phyloP scores from a whole-genome alignment of 2,888 invertebrate genomes.

The Calliphora vomitoria region DNA sequence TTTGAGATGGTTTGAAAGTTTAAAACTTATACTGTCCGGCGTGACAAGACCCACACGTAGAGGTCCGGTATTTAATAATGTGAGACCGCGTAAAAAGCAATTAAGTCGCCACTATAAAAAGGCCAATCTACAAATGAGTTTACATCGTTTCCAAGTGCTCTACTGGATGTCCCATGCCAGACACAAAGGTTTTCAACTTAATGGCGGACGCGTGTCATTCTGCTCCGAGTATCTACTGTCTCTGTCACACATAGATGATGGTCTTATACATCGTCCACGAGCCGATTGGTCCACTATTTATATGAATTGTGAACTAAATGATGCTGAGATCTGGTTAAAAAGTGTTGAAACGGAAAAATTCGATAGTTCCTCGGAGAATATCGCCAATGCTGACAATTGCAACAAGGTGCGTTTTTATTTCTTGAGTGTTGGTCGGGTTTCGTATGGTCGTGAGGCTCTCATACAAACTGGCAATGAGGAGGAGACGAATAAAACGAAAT shows the following conservation, averaged over 20 bases:
- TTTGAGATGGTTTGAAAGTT: slow-evolving; percentile 96
- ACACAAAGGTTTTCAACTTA: slow-evolving; percentile 95
- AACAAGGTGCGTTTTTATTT: slow-evolving; percentile 84
- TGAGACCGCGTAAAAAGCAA: slow-evolving; percentile 94
- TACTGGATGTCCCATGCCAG: slow-evolving; percentile 99
- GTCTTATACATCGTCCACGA: slow-evolving; percentile 92
- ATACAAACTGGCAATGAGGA: slow-evolving; percentile 84
- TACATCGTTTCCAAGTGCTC: slow-evolving; percentile 91
- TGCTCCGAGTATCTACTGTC: slow-evolving; percentile 92
- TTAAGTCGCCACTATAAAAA: slow-evolving; percentile 96
- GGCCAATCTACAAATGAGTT: slow-evolving; percentile 92
- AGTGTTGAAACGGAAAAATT: slow-evolving; percentile 87
- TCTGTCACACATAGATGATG: slow-evolving; percentile 91
- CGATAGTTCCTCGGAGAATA: slow-evolving; percentile 83
- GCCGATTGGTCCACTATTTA: slow-evolving; percentile 96
- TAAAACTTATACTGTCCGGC: slow-evolving; percentile 95
- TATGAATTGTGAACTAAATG: slow-evolving; percentile 96
- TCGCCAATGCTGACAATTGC: slow-evolving; percentile 82
- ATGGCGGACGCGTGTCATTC: slow-evolving; percentile 92
- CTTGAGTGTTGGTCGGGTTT: slow-evolving; percentile 95
- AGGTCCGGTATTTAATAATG: slow-evolving; percentile 94
- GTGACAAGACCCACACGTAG: slow-evolving; percentile 97
- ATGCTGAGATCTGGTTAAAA: slow-evolving; percentile 96
- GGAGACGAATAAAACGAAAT: slow-evolving; percentile 85
- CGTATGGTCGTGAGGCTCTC: slow-evolving; percentile 93